These are phyloP conservation scores for Monoplex corrugatus DNA, from an alignment of 2,888 invertebrate species.

Conservation along the genomic window DNA sequence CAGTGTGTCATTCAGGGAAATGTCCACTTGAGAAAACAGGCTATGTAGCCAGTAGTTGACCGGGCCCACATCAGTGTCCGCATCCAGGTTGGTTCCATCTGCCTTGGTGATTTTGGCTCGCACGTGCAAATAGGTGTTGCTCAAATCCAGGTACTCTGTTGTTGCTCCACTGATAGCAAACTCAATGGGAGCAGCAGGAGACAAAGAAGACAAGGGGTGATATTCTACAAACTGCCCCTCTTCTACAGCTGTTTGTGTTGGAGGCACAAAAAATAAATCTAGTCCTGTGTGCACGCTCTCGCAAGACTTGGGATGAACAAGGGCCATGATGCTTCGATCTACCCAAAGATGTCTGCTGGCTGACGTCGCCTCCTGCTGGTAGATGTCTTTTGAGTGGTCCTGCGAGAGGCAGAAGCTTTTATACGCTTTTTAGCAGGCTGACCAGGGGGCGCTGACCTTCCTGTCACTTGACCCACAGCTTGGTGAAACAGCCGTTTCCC, in stretches of 20 bases:
- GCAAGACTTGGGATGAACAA: background rate
- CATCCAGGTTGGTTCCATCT: background rate
- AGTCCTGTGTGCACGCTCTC: background rate
- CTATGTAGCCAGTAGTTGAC: background rate
- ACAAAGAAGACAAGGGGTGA: background rate
- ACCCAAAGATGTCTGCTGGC: background rate
- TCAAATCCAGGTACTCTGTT: background rate
- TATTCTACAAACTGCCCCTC: background rate
- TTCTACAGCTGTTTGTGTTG: background rate
- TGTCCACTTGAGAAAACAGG: constrained; percentile 10
- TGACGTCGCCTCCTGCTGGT: background rate
- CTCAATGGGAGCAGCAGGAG: background rate
- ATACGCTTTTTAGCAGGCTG: no score
- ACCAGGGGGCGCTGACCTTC: background rate
- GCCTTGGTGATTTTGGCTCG: background rate
- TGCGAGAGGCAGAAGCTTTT: background rate
- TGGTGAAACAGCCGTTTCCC: background rate
- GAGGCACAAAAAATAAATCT: background rate
- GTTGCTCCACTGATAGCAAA: background rate
- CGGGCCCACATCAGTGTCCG: background rate
- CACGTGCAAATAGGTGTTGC: background rate
- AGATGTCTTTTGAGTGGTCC: background rate
- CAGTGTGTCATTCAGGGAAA: background rate
- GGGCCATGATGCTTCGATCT: background rate
- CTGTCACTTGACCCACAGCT: background rate